Evolutionary conservation across 2,797 vertebrate genomes (phyloP).

Genomic region (Taeniopygia guttata): DNA sequence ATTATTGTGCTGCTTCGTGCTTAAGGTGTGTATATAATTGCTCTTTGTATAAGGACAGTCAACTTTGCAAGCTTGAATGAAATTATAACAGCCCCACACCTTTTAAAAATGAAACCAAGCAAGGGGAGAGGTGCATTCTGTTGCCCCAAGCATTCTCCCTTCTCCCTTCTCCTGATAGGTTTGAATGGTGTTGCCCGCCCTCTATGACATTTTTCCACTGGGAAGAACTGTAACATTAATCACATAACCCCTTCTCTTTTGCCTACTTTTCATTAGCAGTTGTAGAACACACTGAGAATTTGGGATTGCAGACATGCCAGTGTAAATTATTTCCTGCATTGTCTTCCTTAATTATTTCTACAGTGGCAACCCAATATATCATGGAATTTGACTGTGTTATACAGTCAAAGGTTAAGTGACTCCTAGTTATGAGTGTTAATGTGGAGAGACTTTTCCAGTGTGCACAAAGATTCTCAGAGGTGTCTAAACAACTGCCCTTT

Average conservation of each 20-base stretch:
- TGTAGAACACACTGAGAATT: neutral
- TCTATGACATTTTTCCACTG: neutral
- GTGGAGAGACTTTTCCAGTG: neutral
- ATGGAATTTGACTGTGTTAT: neutral
- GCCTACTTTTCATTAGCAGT: neutral
- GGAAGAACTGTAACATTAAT: neutral
- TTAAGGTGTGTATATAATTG: constrained; percentile 56
- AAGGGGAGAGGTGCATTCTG: neutral
- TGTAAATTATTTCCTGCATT: neutral
- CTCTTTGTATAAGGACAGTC: constrained; percentile 58
- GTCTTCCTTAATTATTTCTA: neutral
- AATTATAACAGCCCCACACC: neutral
- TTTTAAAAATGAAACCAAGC: neutral
- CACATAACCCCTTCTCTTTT: neutral
- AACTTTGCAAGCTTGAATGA: constrained; percentile 47
- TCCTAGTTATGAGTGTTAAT: neutral
- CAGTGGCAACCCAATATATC: neutral
- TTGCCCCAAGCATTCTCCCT: neutral
- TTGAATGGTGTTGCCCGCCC: neutral
- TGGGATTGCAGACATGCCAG: neutral
- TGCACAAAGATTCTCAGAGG: neutral
- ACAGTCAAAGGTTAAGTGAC: neutral
- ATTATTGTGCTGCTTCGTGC: constrained; percentile 63
- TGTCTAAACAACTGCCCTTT: neutral
- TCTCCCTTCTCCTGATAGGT: neutral